phyloP scores from a whole-genome alignment of 2,888 invertebrate species.

The Drosophila hamatofila region DNA sequence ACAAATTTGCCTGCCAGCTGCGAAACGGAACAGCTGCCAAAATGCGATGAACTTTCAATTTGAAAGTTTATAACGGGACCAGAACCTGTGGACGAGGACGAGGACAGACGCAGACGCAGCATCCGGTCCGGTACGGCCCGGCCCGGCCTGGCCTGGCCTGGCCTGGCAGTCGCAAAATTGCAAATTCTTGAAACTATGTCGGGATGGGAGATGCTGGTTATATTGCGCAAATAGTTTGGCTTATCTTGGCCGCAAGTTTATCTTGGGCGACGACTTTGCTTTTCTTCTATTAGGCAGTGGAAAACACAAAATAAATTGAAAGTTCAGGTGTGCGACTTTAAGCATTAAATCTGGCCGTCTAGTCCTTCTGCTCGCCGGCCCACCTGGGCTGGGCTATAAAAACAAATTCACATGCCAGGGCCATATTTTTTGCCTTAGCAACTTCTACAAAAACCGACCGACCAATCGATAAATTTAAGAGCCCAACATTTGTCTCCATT shows the following conservation, averaged over 20 bases:
- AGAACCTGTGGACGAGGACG: background rate
- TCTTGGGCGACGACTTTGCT: conserved; percentile 50
- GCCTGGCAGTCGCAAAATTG: conserved; percentile 10
- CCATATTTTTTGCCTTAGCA: conserved; percentile 62
- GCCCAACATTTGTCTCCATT: conserved; percentile 79
- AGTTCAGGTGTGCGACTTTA: conserved; percentile 69
- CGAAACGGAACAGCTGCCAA: conserved; percentile 45
- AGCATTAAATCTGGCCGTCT: conserved; percentile 42
- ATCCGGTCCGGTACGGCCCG: background rate
- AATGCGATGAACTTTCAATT: conserved; percentile 72
- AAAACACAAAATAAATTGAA: conserved; percentile 74
- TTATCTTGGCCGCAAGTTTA: conserved; percentile 62
- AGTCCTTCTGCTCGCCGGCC: background rate
- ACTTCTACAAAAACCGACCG: conserved; percentile 53
- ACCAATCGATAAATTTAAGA: conserved; percentile 79
- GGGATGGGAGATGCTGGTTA: background rate
- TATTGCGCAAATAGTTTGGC: conserved; percentile 62
- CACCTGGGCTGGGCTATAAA: conserved; percentile 42
- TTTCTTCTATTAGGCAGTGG: conserved; percentile 64
- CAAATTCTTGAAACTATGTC: conserved; percentile 10
- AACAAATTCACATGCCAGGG: conserved; percentile 63
- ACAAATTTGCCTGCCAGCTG: conserved; percentile 44
- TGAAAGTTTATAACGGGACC: conserved; percentile 49
- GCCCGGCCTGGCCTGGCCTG: background rate
- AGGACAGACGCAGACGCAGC: background rate